Evolutionary conservation across 2,888 invertebrate genomes (phyloP).

Genomic region (Drosophila falleni): DNA sequence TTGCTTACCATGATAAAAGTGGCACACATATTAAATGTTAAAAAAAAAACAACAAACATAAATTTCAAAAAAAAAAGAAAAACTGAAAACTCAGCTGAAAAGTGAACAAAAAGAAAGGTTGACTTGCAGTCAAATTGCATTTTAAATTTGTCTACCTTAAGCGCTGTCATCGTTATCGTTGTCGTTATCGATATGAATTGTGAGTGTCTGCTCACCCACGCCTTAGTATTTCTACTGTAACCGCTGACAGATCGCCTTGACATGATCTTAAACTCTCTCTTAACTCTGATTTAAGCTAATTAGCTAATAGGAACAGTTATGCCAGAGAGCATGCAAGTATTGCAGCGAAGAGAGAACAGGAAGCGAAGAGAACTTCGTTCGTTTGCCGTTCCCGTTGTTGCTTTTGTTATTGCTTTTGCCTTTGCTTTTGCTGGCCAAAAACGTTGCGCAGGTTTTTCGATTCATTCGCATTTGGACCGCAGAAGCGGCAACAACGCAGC

Average conservation of each 20-base stretch:
- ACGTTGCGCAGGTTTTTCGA: slow-evolving; percentile 63
- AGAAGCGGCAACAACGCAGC: slow-evolving; percentile 62
- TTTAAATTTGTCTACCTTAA: neutral
- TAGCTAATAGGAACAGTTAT: slow-evolving; percentile 29
- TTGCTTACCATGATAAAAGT: slow-evolving; percentile 68
- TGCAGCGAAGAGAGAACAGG: neutral
- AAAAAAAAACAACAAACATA: slow-evolving; percentile 9
- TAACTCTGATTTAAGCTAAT: neutral
- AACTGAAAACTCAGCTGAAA: slow-evolving; percentile 51
- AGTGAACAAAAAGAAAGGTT: slow-evolving; percentile 2
- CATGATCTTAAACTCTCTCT: slow-evolving; percentile 3
- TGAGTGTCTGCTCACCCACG: neutral
- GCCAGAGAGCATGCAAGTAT: slow-evolving; percentile 18
- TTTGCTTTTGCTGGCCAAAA: slow-evolving; percentile 39
- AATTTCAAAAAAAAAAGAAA: slow-evolving; percentile 5
- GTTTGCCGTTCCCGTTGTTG: slow-evolving; percentile 11
- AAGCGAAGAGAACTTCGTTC: neutral
- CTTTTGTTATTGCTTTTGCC: slow-evolving; percentile 26
- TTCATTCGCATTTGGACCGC: slow-evolving; percentile 69
- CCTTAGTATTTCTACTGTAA: no score
- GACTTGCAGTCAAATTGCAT: neutral
- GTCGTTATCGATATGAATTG: slow-evolving; percentile 45
- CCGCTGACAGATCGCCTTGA: no score
- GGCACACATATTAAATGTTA: slow-evolving; percentile 60
- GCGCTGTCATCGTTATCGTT: slow-evolving; percentile 24